A percentile compares a stretch with the other conserved stretches of the same genome.
These are phyloP conservation scores for Eulacestoma nigropectus DNA, from an alignment of 2,113 vertebrate genomes.

Conservation along the genomic window DNA sequence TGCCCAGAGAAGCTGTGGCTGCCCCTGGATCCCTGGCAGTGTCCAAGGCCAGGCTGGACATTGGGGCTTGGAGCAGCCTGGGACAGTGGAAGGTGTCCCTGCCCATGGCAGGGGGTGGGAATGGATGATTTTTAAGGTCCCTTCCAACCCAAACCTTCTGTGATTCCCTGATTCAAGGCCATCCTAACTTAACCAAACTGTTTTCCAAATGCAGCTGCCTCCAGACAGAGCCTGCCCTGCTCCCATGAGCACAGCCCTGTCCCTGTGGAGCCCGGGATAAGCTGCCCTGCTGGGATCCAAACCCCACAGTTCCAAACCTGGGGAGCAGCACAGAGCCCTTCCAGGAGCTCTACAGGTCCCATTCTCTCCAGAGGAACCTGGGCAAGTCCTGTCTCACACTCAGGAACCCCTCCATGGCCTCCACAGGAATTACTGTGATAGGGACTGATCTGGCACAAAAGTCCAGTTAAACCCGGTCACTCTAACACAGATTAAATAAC, in stretches of 20 bases:
- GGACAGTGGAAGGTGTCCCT: neutral
- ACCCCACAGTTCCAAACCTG: neutral
- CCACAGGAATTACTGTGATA: neutral
- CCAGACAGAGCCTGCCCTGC: neutral
- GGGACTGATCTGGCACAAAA: neutral
- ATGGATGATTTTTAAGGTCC: rapidly evolving
- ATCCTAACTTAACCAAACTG: neutral
- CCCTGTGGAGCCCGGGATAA: neutral
- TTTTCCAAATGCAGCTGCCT: neutral
- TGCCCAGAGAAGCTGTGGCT: neutral
- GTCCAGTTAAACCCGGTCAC: neutral
- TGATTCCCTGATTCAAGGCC: neutral
- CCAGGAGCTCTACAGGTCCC: neutral
- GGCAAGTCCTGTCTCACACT: neutral
- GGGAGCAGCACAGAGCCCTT: neutral
- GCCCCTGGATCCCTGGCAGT: neutral
- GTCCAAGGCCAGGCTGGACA: neutral
- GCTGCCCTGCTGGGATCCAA: neutral
- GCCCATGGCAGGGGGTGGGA: neutral
- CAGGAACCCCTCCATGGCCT: neutral
- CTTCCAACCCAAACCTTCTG: neutral
- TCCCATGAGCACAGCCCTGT: neutral
- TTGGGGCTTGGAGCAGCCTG: neutral
- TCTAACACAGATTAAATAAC: neutral
- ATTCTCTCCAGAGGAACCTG: neutral